Conservation (phyloP, 2,888 invertebrate species). For the Osedax frankpressi region DNA sequence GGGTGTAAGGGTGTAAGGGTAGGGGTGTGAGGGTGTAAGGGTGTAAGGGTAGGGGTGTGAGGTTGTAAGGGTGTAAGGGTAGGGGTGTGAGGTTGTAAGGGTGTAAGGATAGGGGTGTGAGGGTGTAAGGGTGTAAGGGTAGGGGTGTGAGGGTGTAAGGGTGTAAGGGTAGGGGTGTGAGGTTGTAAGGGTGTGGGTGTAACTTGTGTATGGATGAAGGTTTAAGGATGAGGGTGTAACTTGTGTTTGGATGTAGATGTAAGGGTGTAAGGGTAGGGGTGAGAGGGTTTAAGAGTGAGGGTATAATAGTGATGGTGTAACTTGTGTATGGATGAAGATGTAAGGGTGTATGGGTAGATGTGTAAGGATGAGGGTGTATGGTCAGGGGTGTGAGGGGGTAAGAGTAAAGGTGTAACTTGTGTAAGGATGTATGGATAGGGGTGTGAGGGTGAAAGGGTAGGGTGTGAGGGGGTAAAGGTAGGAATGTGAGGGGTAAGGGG, state of each 20-base stretch:
- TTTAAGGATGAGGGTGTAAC: not conserved
- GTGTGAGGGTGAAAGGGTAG: too few species aligned
- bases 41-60: too few species aligned
- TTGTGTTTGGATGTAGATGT: not conserved
- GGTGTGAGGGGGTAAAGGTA: too few species aligned
- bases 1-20: not conserved
- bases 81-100: not conserved
- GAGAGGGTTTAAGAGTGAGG: not conserved
- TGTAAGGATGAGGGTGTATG: not conserved
- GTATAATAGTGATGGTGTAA: not conserved
- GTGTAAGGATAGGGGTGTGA: not conserved
- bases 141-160: not conserved
- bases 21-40: not conserved
- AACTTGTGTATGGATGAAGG: not conserved
- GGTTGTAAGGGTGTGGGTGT: too few species aligned
- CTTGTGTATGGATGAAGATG: too few species aligned
- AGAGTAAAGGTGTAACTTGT: not conserved
- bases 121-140: not conserved
- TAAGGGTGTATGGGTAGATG: too few species aligned
- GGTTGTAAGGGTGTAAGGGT: too few species aligned
- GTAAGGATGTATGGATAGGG: not conserved
- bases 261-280: not conserved
- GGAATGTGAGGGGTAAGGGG: not conserved
- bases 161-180: too few species aligned
- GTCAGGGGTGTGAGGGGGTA: not conserved